Evolutionary conservation across 2,797 vertebrate genomes (phyloP).

Genomic region (Labroides dimidiatus): DNA sequence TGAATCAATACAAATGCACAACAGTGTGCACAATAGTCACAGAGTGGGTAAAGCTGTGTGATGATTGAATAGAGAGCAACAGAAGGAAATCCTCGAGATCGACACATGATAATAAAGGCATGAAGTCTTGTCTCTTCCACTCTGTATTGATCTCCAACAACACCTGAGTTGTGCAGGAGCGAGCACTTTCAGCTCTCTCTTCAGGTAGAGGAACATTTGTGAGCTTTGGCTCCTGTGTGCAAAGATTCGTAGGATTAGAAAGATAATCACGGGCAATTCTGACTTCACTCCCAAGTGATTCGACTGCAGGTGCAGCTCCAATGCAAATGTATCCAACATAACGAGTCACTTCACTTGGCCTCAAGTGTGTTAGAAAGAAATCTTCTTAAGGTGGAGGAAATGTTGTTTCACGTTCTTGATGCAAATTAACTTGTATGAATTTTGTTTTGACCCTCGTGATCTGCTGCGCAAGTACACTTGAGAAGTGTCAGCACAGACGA

Average conservation of each 20-base stretch:
- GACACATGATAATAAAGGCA: slow-evolving; percentile 35
- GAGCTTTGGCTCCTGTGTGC: slow-evolving; percentile 60
- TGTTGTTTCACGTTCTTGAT: slow-evolving; percentile 13
- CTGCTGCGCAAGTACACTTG: slow-evolving; percentile 15
- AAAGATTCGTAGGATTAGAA: slow-evolving; percentile 63
- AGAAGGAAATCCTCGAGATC: slow-evolving; percentile 42
- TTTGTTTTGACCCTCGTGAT: slow-evolving; percentile 13
- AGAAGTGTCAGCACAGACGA: background rate
- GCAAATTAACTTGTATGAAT: slow-evolving; percentile 12
- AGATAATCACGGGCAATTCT: slow-evolving; percentile 45
- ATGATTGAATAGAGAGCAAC: slow-evolving; percentile 56
- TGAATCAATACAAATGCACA: slow-evolving; percentile 72
- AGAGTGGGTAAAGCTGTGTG: slow-evolving; percentile 74
- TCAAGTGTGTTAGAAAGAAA: background rate
- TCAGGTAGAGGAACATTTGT: slow-evolving; percentile 31
- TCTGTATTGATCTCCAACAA: slow-evolving; percentile 57
- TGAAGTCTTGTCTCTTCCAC: slow-evolving; percentile 41
- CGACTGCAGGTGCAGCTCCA: slow-evolving; percentile 39
- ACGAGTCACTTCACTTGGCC: slow-evolving; percentile 34
- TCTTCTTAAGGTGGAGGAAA: background rate
- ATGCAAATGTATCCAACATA: slow-evolving; percentile 29
- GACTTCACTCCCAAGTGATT: slow-evolving; percentile 29
- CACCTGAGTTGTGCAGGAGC: slow-evolving; percentile 74
- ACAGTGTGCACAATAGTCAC: slow-evolving; percentile 51
- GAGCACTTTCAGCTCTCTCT: slow-evolving; percentile 26